Base-by-base conservation (phyloP, 2,113 vertebrate species). In the Sula dactylatra region DNA sequence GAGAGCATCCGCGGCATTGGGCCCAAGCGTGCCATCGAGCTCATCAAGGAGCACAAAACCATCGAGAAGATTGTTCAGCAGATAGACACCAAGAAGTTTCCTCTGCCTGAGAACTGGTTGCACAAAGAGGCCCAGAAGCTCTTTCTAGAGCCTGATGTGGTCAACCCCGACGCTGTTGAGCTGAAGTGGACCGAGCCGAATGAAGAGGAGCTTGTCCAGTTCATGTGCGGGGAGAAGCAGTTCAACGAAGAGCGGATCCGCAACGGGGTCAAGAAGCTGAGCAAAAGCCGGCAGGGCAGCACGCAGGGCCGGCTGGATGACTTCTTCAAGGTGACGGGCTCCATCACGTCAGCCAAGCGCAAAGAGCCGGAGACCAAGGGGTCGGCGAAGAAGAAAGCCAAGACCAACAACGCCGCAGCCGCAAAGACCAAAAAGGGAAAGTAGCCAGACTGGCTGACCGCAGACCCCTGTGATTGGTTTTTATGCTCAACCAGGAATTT, bases 1-100 rank as follows among this genome's bases (percentile, higher is more conserved):
- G 99, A 98, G 88, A 99, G 99, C 88, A 99, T 99, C 92, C 99
- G 99, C 19, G 99, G 99, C 67, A 99, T 99, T 1, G 99, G 99
- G 66, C 99, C 99, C 54, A 99, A 99, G 97, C 98, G 99, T 26
- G 99, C 99, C 2, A 98, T 99, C 5, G 99, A 99, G 95, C 98
- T 99, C 86, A 99, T 99, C 97, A 98, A 82, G 89, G 99, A 99
- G 94, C 99, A 99, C 64, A 99, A 99, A 87, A 98, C 91, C 97
- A 99, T 99, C 2, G 99, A 99, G 92, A 99, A 98, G 96, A 99
- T 99, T 7, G 77, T 99, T 16, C 98, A 99, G 44, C 99, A 98
- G 86, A 98, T 99, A 0, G 99, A 99, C 95, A 85, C 98, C 61
- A 99, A 86, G 66, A 99, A 99, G 74, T 98, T 99, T 97, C 98